phyloP scores from a whole-genome alignment of 2,113 vertebrate species.

The Chaetops frenatus region DNA sequence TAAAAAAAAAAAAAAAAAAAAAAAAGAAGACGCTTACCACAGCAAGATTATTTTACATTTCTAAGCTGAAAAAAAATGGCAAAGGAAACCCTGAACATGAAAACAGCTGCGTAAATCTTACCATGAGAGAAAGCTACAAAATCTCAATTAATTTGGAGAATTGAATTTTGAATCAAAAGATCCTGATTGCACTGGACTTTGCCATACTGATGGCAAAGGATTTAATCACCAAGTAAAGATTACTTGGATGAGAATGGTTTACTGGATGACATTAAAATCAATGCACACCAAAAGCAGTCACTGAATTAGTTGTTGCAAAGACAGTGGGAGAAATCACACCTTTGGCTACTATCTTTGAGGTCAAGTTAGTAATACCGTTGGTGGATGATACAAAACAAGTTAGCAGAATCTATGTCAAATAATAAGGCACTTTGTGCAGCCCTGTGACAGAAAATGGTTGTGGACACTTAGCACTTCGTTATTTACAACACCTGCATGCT shows the following conservation, averaged over 20 bases:
- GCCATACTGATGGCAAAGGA: neutral
- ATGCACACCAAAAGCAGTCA: neutral
- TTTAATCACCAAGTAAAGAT: neutral
- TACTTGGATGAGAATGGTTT: neutral
- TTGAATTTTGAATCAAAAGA: neutral
- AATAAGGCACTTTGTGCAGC: neutral
- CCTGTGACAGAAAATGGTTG: neutral
- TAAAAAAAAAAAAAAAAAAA: neutral
- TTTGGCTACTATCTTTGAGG: slow-evolving; percentile 21
- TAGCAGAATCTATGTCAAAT: neutral
- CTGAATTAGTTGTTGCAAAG: slow-evolving; percentile 29
- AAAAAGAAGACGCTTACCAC: neutral
- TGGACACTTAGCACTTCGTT: neutral
- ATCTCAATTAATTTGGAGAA: neutral
- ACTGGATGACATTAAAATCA: neutral
- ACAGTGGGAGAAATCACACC: neutral
- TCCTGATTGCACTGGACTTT: neutral
- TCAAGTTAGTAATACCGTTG: slow-evolving; percentile 26
- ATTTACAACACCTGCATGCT: neutral
- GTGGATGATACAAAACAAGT: neutral
- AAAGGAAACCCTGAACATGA: neutral
- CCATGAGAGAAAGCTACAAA: neutral
- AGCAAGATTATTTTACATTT: neutral
- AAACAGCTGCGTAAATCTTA: neutral
- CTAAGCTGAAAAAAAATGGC: neutral